Percentiles rank a stretch among this genome's conserved stretches.
These are phyloP conservation scores for Brachionus manjavacas DNA, from an alignment of 1,140 invertebrate species.

Conservation along the genomic window DNA sequence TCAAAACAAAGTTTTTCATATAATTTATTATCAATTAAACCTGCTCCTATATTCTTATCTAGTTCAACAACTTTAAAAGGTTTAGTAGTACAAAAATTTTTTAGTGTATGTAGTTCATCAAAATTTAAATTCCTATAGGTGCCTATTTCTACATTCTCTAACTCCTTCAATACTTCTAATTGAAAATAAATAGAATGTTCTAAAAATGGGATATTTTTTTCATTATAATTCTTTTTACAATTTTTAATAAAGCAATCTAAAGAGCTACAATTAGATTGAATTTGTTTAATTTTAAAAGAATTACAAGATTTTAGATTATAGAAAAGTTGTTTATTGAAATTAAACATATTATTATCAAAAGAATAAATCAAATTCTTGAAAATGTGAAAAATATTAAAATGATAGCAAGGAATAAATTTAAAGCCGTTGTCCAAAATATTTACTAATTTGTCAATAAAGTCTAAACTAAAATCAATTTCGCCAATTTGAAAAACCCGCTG, in stretches of 20 bases:
- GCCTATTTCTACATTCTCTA: neutral
- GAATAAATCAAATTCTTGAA: slow-evolving; percentile 5
- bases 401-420: slow-evolving; percentile 11
- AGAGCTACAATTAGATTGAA: neutral
- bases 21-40: slow-evolving; percentile 7
- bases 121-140: neutral
- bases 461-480: neutral
- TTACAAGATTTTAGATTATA: neutral
- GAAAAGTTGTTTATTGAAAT: neutral
- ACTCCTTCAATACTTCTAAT: slow-evolving; percentile 9
- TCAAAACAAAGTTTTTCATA: neutral
- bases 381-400: slow-evolving; percentile 24
- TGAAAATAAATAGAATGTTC: slow-evolving; percentile 2
- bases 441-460: neutral
- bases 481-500: neutral
- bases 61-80: neutral
- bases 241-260: slow-evolving; percentile 2
- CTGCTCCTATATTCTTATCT: slow-evolving; percentile 15
- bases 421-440: neutral
- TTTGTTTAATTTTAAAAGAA: neutral
- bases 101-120: neutral
- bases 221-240: neutral
- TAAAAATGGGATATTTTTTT: slow-evolving; percentile 8
- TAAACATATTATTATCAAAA: neutral
- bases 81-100: neutral